phyloP scores from a whole-genome alignment of 2,888 invertebrate genomes.

The Drosophila anomelani region DNA sequence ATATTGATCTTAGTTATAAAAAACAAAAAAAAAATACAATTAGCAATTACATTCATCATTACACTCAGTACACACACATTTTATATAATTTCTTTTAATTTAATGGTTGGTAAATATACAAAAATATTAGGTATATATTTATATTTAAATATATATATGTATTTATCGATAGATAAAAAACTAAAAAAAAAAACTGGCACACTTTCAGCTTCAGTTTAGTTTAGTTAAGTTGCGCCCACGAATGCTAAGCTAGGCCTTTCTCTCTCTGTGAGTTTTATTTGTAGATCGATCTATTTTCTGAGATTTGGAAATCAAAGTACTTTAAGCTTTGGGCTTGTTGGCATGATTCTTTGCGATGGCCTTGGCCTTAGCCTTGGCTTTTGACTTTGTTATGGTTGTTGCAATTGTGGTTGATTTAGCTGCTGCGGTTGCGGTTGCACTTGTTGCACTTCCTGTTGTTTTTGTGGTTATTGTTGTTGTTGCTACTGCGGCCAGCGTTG shows the following conservation, averaged over 20 bases:
- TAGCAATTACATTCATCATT: conserved; percentile 10
- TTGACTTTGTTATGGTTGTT: conserved; percentile 32
- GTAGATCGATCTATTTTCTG: background rate
- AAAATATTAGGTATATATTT: conserved; percentile 27
- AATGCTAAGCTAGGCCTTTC: conserved; percentile 38
- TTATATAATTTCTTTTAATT: conserved; percentile 9
- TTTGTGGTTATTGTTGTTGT: conserved; percentile 13
- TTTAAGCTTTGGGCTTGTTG: conserved; percentile 55
- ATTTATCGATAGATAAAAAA: conserved; percentile 28
- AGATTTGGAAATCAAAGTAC: conserved; percentile 1
- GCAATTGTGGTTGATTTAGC: conserved; percentile 15
- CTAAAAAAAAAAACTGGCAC: conserved; percentile 39
- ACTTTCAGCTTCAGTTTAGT: conserved; percentile 31
- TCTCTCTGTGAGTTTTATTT: conserved; percentile 5
- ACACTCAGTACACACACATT: conserved; percentile 16
- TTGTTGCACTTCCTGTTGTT: conserved; percentile 8
- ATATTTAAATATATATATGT: background rate
- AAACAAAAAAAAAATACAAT: conserved; percentile 13
- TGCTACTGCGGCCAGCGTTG: conserved; percentile 13
- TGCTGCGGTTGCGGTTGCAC: conserved; percentile 27
- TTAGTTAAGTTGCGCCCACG: conserved; percentile 49
- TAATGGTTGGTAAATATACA: conserved; percentile 24
- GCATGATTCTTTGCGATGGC: conserved; percentile 34
- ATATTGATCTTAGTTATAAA: conserved; percentile 12
- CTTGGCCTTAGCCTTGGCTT: conserved; percentile 34